Conservation (phyloP, 2,797 vertebrate genomes). For the Cyprinodon diabolis region DNA sequence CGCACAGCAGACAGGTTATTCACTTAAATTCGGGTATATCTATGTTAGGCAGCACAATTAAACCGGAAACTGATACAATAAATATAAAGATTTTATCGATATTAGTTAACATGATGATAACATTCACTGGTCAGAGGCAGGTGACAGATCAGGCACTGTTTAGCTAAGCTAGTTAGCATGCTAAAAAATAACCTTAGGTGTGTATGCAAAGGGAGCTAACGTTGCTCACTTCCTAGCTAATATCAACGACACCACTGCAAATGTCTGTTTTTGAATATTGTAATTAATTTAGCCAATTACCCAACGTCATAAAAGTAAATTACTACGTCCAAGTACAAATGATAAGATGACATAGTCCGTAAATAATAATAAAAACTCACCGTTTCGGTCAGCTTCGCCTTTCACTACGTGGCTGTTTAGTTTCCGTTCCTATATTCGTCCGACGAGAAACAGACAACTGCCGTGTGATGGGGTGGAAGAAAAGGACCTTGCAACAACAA, state of each 20-base stretch:
- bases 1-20: neutral
- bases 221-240: slow-evolving; percentile 50
- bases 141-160: neutral
- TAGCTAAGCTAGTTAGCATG: slow-evolving; percentile 13
- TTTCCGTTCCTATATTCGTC: slow-evolving; percentile 68
- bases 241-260: neutral
- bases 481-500: neutral
- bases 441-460: slow-evolving; percentile 65
- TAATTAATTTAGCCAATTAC: neutral
- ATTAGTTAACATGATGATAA: neutral
- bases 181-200: slow-evolving; percentile 32
- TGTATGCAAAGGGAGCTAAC: slow-evolving; percentile 62
- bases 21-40: neutral
- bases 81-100: accelerated
- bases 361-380: slow-evolving; percentile 63
- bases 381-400: slow-evolving; percentile 69
- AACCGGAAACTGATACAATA: neutral
- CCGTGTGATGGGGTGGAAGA: neutral
- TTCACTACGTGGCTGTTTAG: slow-evolving; percentile 85
- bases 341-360: slow-evolving; percentile 48
- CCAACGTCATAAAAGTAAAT: neutral
- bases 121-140: neutral
- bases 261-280: slow-evolving; percentile 23
- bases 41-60: neutral
- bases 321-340: neutral